Percentiles rank a stretch among this genome's conserved stretches.
phyloP scores from a whole-genome alignment of 2,888 invertebrate species.

The Spilosoma lubricipeda region DNA sequence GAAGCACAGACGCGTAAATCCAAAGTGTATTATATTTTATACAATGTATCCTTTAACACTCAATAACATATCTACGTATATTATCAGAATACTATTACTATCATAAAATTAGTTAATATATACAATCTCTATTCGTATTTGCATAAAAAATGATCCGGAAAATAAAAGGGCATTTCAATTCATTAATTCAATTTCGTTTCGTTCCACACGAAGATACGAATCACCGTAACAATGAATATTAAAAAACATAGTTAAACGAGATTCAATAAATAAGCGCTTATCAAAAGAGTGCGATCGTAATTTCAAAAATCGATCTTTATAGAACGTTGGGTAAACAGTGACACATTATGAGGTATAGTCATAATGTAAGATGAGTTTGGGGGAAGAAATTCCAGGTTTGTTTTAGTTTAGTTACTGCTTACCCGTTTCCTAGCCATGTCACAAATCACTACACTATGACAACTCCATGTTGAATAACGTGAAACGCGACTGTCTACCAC shows the following conservation, averaged over 20 bases:
- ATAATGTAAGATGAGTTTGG: neutral
- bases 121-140: neutral
- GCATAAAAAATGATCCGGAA: neutral
- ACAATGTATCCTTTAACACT: neutral
- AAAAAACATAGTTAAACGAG: constrained; percentile 10
- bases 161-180: constrained; percentile 1
- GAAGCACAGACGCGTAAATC: neutral
- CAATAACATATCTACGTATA: neutral
- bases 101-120: no score
- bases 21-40: neutral
- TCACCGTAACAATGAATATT: constrained; percentile 9
- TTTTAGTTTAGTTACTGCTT: constrained; percentile 59
- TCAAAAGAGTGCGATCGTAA: constrained; percentile 12
- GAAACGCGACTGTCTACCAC: constrained; percentile 56
- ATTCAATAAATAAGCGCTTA: constrained; percentile 22
- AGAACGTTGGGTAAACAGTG: constrained; percentile 5
- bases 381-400: neutral
- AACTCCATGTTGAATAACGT: constrained; percentile 51
- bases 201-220: neutral
- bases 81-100: no score
- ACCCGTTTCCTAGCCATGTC: constrained; percentile 82
- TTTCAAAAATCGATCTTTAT: constrained; percentile 14
- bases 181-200: neutral
- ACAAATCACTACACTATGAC: constrained; percentile 55
- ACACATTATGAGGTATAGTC: neutral